phyloP scores from a whole-genome alignment of 2,797 vertebrate genomes.

The Apodemus agrarius region DNA sequence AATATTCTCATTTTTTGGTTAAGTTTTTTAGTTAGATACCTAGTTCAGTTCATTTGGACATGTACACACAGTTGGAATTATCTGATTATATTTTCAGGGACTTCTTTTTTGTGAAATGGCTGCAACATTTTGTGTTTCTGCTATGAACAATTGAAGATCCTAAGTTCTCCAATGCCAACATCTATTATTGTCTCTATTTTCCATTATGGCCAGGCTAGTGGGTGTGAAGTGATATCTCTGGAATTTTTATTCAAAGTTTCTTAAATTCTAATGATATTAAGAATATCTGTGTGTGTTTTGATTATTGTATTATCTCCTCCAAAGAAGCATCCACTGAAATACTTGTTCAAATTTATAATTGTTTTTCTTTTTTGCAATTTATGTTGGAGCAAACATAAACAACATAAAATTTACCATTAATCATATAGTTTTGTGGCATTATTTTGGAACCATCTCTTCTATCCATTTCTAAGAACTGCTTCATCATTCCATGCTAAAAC shows the following conservation, averaged over 20 bases:
- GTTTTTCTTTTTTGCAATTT: not conserved
- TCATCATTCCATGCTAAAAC: not conserved
- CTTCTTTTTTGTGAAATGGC: not conserved
- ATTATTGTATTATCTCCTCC: not conserved
- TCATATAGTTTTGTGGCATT: not conserved
- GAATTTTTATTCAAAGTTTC: not conserved
- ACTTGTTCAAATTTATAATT: not conserved
- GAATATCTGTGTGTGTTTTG: not conserved
- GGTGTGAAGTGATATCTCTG: not conserved
- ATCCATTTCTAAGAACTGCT: not conserved
- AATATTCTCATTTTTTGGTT: not conserved
- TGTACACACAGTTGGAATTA: not conserved
- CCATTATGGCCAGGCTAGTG: not conserved
- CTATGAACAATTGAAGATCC: not conserved
- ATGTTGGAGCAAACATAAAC: not conserved
- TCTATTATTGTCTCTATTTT: not conserved
- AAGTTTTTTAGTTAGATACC: not conserved
- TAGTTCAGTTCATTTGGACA: not conserved
- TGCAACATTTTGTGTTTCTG: not conserved
- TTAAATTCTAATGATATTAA: not conserved
- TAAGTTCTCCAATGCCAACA: not conserved
- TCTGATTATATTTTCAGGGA: not conserved
- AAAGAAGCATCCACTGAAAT: not conserved
- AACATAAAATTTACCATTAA: not conserved
- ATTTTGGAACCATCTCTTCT: not conserved